Evolutionary conservation across 2,888 invertebrate species (phyloP).

Genomic region (Hemicrepidius hirtus): DNA sequence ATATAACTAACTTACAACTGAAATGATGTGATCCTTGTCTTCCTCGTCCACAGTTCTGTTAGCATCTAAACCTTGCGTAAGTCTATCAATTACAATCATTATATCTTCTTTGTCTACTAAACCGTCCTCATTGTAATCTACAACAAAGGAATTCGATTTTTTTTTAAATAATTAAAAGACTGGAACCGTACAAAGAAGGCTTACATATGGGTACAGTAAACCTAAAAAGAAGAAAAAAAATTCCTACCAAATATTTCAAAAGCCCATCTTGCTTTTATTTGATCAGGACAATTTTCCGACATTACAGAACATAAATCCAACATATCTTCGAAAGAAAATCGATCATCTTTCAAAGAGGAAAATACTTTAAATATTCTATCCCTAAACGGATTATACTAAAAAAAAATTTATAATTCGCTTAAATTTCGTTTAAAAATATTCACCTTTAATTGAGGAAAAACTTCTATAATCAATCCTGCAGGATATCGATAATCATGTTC

Average conservation of each 20-base stretch:
- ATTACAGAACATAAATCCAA: conserved; percentile 86
- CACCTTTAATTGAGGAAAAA: conserved; percentile 81
- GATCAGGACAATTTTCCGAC: conserved; percentile 81
- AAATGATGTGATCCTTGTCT: conserved; percentile 73
- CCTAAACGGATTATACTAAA: conserved; percentile 84
- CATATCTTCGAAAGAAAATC: conserved; percentile 86
- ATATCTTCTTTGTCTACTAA: conserved; percentile 77
- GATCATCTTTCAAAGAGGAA: conserved; percentile 80
- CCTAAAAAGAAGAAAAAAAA: too few species aligned
- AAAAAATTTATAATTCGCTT: conserved; percentile 55
- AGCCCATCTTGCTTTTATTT: conserved; percentile 85
- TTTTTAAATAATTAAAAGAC: conserved; percentile 51
- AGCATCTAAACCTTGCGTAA: conserved; percentile 70
- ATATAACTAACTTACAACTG: conserved; percentile 37
- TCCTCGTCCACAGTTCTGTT: conserved; percentile 68
- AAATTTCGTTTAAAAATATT: conserved; percentile 50
- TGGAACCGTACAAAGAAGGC: too few species aligned
- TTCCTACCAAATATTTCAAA: conserved; percentile 87
- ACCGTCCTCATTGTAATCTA: conserved; percentile 79
- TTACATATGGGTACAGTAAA: too few species aligned
- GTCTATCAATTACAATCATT: conserved; percentile 73
- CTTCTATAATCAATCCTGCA: conserved; percentile 74
- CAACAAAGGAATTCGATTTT: conserved; percentile 29
- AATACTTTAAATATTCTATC: conserved; percentile 84
- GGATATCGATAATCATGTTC: conserved; percentile 74